These are phyloP conservation scores for Chamaea fasciata DNA, from an alignment of 2,113 vertebrate genomes.

Conservation along the genomic window DNA sequence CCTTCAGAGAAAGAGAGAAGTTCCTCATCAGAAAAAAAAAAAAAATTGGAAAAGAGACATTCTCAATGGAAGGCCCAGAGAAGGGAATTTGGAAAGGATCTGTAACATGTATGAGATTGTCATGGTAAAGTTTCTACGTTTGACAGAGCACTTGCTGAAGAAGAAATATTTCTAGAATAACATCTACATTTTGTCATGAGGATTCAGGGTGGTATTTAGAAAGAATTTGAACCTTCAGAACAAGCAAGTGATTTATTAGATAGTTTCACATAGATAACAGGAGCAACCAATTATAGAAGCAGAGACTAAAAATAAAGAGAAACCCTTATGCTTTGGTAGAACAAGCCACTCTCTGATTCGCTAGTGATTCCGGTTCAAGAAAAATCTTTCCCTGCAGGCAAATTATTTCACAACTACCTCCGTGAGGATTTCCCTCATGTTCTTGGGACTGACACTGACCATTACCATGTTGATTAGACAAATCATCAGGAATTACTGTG, in stretches of 20 bases:
- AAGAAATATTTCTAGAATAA: neutral
- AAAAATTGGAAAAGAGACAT: neutral
- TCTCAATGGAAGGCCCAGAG: neutral
- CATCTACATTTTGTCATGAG: neutral
- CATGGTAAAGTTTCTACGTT: neutral
- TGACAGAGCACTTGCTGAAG: neutral
- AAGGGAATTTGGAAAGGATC: neutral
- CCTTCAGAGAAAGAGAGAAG: constrained; percentile 67
- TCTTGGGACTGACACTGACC: neutral
- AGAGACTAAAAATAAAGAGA: neutral
- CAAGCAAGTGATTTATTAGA: neutral
- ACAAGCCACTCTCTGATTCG: neutral
- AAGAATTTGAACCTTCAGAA: neutral
- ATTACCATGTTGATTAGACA: neutral
- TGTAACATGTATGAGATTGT: neutral
- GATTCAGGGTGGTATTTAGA: neutral
- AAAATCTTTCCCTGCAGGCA: neutral
- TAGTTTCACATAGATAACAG: neutral
- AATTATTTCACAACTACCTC: neutral
- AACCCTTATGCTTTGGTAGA: neutral
- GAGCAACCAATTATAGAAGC: neutral
- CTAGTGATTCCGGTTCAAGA: neutral
- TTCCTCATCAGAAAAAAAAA: neutral
- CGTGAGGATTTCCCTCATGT: neutral
- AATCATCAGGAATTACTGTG: neutral